A percentile compares a stretch with the other conserved stretches of the same genome.
These are phyloP conservation scores for Xestia rhomboidea DNA, from an alignment of 2,888 invertebrate genomes.

Conservation along the genomic window DNA sequence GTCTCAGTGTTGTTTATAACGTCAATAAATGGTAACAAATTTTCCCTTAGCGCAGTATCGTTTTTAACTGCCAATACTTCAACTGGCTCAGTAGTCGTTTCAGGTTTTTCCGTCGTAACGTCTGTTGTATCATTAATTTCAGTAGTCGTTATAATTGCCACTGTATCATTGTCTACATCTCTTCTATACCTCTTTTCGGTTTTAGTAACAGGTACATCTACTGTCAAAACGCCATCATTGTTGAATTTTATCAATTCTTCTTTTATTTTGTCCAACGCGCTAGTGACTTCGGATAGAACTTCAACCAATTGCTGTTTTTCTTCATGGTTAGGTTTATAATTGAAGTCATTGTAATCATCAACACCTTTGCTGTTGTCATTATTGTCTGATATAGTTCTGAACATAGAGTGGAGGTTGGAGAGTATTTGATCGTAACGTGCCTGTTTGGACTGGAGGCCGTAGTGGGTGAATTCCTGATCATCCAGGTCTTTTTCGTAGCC, in stretches of 20 bases:
- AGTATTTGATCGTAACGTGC: constrained; percentile 22
- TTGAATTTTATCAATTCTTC: constrained; percentile 21
- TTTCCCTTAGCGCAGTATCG: neutral
- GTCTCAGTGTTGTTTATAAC: constrained; percentile 12
- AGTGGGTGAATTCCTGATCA: neutral
- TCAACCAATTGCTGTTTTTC: neutral
- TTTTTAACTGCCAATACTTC: neutral
- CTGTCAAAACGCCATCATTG: constrained; percentile 1
- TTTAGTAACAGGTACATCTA: neutral
- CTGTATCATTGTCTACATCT: constrained; percentile 24
- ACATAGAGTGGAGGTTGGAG: neutral
- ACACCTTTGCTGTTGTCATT: neutral
- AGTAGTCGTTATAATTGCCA: neutral
- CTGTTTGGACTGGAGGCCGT: neutral
- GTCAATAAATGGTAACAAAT: neutral
- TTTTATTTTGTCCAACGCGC: constrained; percentile 29
- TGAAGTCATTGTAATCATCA: neutral
- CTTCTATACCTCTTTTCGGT: constrained; percentile 26
- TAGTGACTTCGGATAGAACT: constrained; percentile 8
- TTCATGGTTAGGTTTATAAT: neutral
- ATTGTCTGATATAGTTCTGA: neutral
- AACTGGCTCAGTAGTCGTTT: constrained; percentile 4
- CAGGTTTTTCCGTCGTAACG: constrained; percentile 3
- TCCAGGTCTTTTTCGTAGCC: constrained; percentile 7
- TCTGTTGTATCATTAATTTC: neutral